Evolutionary conservation across 2,113 vertebrate genomes (phyloP), one percentile per base, ranked within the genome.

Genomic region (Balaeniceps rex): DNA sequence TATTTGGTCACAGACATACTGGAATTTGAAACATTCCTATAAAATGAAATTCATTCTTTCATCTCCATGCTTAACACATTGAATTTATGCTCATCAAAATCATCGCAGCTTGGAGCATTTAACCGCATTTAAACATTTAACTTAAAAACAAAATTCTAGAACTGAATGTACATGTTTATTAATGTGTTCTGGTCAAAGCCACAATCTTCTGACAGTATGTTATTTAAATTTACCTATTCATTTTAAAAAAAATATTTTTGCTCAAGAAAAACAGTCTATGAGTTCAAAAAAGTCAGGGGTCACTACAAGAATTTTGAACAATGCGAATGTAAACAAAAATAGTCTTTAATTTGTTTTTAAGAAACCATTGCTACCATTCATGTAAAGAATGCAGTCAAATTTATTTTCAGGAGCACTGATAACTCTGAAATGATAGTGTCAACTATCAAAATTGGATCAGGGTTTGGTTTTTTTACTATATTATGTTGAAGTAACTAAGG

Each of bases 21-120:
- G 78, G 91, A 94, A 97, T 94, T 88, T 81, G 65, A 94, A 95
- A 83, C 70, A 87, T 87, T 93, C 71, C 63, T 51, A 82, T 76
- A 94, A 89, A 91, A 91, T 79, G 11, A 72, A 96, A 74, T 83
- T 82, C 6, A 57, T 87, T 84, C 71, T 65, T 96, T 95, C 63
- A 95, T 90, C 74, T 91, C 74, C 61, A 82, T 72, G 38, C 34
- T 71, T 82, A 91, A 72, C 1, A 3, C 36, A 54, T 6, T 47
- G 72, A 87, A 76, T 79, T 91, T 57, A 84, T 61, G 40, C 13
- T 85, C 86, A 72, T 51, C 40, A 84, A 88, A 82, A 94, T 80
- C 54, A 72, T 23, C 6, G 13, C 25, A 54, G 42, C 49, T 89
- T 76, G 54, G 38, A 88, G 54, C 26, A 49, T 46, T 81, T 81